Conservation (phyloP, 2,888 invertebrate species). For the Leptinotarsa peninsularis region DNA sequence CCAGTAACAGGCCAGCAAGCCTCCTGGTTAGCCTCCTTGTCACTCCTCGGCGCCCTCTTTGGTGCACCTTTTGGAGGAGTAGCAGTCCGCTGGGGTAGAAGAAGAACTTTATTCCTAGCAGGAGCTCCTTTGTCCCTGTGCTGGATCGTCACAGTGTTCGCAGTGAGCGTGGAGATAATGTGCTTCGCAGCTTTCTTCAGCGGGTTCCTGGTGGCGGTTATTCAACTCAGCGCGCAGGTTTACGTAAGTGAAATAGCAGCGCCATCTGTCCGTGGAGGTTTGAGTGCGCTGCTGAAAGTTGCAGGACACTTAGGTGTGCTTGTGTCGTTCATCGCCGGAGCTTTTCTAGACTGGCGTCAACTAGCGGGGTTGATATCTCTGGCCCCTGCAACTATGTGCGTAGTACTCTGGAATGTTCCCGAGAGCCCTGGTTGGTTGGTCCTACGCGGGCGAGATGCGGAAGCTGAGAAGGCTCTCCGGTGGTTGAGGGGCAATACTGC, state of each 20-base stretch:
- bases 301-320: slow-evolving; percentile 88
- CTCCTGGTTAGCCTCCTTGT: slow-evolving; percentile 85
- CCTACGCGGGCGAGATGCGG: slow-evolving; percentile 79
- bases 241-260: slow-evolving; percentile 93
- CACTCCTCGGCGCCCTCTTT: slow-evolving; percentile 82
- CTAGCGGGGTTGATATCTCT: slow-evolving; percentile 84
- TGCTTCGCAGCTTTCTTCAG: slow-evolving; percentile 87
- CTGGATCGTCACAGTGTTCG: slow-evolving; percentile 85
- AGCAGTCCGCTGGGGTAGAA: slow-evolving; percentile 80
- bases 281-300: slow-evolving; percentile 88
- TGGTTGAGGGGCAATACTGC: slow-evolving; percentile 84
- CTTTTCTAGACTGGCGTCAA: slow-evolving; percentile 86
- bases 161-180: slow-evolving; percentile 82
- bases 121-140: slow-evolving; percentile 82
- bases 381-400: slow-evolving; percentile 81
- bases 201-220: slow-evolving; percentile 70
- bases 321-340: slow-evolving; percentile 85
- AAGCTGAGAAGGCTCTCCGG: slow-evolving; percentile 79
- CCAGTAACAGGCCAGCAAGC: slow-evolving; percentile 80
- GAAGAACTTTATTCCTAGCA: slow-evolving; percentile 77
- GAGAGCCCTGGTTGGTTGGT: slow-evolving; percentile 91
- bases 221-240: slow-evolving; percentile 69
- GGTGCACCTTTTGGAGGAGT: slow-evolving; percentile 85
- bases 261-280: slow-evolving; percentile 85
- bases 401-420: slow-evolving; percentile 83